A percentile compares a stretch with the other conserved stretches of the same genome.
Evolutionary conservation across 2,888 invertebrate genomes (phyloP).

Genomic region (Patella caerulea): DNA sequence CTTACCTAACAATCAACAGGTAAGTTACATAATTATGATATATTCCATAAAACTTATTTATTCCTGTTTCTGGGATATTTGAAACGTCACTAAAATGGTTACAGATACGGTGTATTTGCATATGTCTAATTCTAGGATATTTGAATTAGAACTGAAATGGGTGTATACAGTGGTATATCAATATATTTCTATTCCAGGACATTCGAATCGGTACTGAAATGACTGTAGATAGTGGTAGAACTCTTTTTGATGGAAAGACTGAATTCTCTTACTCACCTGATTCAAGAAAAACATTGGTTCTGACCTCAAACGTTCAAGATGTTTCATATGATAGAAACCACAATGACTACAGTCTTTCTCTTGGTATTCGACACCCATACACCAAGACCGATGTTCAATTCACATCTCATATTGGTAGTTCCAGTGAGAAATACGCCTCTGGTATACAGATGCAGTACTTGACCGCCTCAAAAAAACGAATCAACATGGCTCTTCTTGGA

Average conservation of each 20-base stretch:
- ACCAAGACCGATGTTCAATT: slow-evolving; percentile 53
- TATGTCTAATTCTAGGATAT: background rate
- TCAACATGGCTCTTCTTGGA: slow-evolving; percentile 46
- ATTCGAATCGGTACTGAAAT: slow-evolving; percentile 48
- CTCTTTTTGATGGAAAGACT: slow-evolving; percentile 51
- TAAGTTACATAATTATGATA: slow-evolving; percentile 23
- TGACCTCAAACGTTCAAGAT: slow-evolving; percentile 47
- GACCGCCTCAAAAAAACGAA: slow-evolving; percentile 41
- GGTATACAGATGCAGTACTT: slow-evolving; percentile 48
- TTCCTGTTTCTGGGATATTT: too few relatives aligned
- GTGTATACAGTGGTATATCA: background rate
- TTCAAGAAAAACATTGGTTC: slow-evolving; percentile 44
- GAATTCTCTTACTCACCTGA: slow-evolving; percentile 50
- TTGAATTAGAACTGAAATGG: background rate
- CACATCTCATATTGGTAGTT: slow-evolving; percentile 43
- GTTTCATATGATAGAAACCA: slow-evolving; percentile 38
- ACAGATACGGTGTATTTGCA: background rate
- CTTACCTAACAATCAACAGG: slow-evolving; percentile 50
- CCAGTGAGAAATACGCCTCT: slow-evolving; percentile 39
- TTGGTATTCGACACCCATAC: slow-evolving; percentile 53
- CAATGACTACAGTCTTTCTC: slow-evolving; percentile 48
- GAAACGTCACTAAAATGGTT: background rate
- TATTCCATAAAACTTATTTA: too few relatives aligned
- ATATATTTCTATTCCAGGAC: slow-evolving; percentile 34
- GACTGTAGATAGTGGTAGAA: slow-evolving; percentile 41